These are phyloP conservation scores for Tragelaphus imberbis DNA, from an alignment of 2,113 vertebrate species.

Conservation along the genomic window DNA sequence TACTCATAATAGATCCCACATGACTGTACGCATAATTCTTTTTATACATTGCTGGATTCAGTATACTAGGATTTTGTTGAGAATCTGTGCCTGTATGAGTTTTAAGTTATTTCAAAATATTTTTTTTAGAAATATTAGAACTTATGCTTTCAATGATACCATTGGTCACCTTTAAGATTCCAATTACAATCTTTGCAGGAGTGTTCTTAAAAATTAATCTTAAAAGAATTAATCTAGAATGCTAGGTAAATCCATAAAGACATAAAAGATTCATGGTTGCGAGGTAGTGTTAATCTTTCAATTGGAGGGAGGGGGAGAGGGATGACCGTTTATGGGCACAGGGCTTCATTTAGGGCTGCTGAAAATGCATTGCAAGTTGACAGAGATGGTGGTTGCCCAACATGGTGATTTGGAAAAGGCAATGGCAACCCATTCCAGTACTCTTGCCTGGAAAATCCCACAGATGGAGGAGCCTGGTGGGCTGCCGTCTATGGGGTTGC, in stretches of 20 bases:
- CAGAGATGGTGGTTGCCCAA: not conserved
- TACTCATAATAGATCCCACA: not conserved
- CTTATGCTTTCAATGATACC: not conserved
- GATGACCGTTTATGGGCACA: fast-evolving
- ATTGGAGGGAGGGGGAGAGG: too few relatives aligned
- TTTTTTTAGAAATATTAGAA: not conserved
- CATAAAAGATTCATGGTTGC: not conserved
- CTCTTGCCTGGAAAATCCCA: too few relatives aligned
- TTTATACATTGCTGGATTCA: not conserved
- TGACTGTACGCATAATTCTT: not conserved
- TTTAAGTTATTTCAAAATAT: not conserved
- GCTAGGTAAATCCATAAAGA: not conserved
- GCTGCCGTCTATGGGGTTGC: too few relatives aligned
- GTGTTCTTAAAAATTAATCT: not conserved
- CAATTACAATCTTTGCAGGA: not conserved
- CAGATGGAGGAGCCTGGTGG: too few relatives aligned
- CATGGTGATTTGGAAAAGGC: too few relatives aligned
- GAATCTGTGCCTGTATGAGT: not conserved
- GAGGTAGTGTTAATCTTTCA: not conserved
- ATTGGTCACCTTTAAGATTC: not conserved
- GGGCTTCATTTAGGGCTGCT: not conserved
- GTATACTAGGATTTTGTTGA: not conserved
- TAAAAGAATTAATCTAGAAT: not conserved
- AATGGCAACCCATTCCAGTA: too few relatives aligned
- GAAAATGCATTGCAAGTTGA: not conserved